A percentile compares a stretch with the other conserved stretches of the same genome.
Conservation (phyloP, 2,888 invertebrate species). For the Apotomis betuletana region DNA sequence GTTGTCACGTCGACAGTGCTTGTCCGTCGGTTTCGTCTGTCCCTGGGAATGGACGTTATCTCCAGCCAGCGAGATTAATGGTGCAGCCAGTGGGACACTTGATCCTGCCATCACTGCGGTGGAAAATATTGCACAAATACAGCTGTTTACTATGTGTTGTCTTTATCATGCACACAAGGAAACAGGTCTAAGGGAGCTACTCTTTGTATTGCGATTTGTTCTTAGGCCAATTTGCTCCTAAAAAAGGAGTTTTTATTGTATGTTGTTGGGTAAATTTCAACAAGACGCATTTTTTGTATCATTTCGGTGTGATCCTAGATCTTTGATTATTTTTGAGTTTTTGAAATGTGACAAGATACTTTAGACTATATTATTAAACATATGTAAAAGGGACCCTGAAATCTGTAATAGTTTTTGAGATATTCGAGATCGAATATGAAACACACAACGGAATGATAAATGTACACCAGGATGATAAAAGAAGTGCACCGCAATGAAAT, state of each 20-base stretch:
- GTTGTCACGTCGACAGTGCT: neutral
- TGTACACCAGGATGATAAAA: too few species aligned
- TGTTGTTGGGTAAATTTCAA: too few species aligned
- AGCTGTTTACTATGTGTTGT: neutral
- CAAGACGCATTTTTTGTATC: too few species aligned
- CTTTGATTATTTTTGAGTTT: too few species aligned
- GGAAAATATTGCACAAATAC: slow-evolving; percentile 30
- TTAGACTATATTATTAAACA: too few species aligned
- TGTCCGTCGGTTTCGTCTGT: neutral
- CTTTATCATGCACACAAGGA: neutral
- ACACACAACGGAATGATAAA: too few species aligned
- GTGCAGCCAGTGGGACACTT: slow-evolving; percentile 30
- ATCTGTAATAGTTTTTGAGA: too few species aligned
- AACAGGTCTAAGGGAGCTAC: neutral
- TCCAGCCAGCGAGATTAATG: slow-evolving; percentile 20
- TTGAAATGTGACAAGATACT: too few species aligned
- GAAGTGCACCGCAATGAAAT: too few species aligned
- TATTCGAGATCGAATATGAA: too few species aligned
- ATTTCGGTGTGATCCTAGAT: too few species aligned
- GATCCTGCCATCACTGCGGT: slow-evolving; percentile 27
- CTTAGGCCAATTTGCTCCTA: neutral
- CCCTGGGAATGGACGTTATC: slow-evolving; percentile 19
- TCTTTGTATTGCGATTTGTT: neutral
- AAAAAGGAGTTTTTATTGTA: neutral
- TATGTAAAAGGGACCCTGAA: too few species aligned